phyloP scores from a whole-genome alignment of 2,797 vertebrate genomes.

The Anomalospiza imberbis region DNA sequence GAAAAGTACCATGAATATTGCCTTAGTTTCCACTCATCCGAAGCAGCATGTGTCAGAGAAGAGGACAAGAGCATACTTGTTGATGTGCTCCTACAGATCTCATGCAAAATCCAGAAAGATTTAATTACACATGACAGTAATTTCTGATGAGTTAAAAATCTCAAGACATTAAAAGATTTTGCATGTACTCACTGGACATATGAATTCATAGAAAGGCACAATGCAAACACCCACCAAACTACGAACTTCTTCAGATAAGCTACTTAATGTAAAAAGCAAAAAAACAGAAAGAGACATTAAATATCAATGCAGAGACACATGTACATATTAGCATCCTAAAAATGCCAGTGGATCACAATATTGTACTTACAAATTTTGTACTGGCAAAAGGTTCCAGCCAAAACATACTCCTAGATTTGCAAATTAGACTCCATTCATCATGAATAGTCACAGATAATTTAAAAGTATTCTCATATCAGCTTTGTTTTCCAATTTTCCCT shows the following conservation, averaged over 20 bases:
- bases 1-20: background rate
- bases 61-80: background rate
- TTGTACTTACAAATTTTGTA: background rate
- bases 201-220: background rate
- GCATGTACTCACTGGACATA: background rate
- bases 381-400: background rate
- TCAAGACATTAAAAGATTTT: background rate
- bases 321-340: background rate
- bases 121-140: background rate
- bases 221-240: conserved; percentile 59
- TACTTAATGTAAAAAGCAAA: conserved; percentile 73
- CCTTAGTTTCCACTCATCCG: background rate
- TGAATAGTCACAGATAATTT: background rate
- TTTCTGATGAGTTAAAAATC: background rate
- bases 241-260: conserved; percentile 51
- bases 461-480: background rate
- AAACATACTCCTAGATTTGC: background rate
- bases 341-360: background rate
- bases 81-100: background rate
- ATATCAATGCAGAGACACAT: background rate
- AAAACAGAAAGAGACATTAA: background rate
- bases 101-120: background rate
- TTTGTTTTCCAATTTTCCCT: background rate
- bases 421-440: background rate
- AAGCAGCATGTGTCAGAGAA: background rate